Evolutionary conservation across 2,797 vertebrate genomes (phyloP).

Genomic region (Spinibarbus caldwelli): DNA sequence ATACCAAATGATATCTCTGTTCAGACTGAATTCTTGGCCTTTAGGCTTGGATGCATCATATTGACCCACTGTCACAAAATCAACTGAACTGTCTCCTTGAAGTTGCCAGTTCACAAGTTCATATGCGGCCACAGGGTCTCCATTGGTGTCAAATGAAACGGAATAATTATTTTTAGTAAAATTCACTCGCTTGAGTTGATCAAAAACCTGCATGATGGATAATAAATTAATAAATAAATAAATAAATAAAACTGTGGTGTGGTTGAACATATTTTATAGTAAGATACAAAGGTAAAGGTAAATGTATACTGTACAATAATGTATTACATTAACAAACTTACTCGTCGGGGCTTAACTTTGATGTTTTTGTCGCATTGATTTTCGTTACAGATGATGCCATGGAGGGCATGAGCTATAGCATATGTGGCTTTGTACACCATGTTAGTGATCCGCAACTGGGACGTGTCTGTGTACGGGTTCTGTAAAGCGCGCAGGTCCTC

Average conservation of each 20-base stretch:
- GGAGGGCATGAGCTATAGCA: constrained; percentile 73
- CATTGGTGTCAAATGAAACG: constrained; percentile 77
- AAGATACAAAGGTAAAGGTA: neutral
- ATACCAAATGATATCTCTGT: constrained; percentile 66
- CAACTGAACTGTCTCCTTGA: constrained; percentile 53
- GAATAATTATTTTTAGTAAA: constrained; percentile 69
- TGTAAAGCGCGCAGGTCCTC: constrained; percentile 65
- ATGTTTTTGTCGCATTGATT: constrained; percentile 61
- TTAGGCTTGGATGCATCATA: constrained; percentile 69
- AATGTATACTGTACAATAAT: too few relatives aligned
- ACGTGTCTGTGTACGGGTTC: constrained; percentile 70
- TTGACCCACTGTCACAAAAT: constrained; percentile 70
- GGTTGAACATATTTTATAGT: neutral
- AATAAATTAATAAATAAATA: neutral
- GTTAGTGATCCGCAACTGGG: constrained; percentile 72
- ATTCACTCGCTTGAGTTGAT: constrained; percentile 66
- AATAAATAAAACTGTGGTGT: neutral
- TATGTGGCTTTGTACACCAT: constrained; percentile 78
- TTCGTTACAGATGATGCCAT: constrained; percentile 64
- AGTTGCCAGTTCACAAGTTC: constrained; percentile 79
- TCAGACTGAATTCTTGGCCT: constrained; percentile 69
- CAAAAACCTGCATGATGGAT: constrained; percentile 62
- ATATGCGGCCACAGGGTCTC: constrained; percentile 75
- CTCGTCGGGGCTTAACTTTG: constrained; percentile 63
- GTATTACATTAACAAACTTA: constrained; percentile 36